Base-by-base conservation (phyloP, 2,113 vertebrate species). In the Columba janthina region DNA sequence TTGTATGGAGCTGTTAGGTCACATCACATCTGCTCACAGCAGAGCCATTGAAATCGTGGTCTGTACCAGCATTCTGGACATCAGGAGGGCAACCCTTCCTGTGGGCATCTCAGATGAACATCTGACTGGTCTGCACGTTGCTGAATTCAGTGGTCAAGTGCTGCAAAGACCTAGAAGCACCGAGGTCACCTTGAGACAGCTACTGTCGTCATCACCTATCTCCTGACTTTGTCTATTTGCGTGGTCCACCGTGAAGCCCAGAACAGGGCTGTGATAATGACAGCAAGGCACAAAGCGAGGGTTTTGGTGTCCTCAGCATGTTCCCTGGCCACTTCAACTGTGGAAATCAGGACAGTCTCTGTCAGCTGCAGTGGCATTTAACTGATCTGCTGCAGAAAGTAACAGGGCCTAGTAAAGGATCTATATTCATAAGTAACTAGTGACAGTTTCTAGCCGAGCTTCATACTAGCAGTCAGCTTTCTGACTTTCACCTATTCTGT, bases 271-370 rank as follows among this genome's bases (percentile, higher is more conserved):
- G 25, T 12, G 60, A 54, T 17, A 75, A 56, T 2, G 13, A 51
- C 15, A 66, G 4, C 29, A 48, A 54, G 22, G 44, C 36, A 26
- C 0, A 0, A 44, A 50, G 44, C 0, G 4, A 51, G 17, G 18
- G 21, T n/a, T 71, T 34, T 44, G 20, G 15, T 66, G 19, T 21
- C 24, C 32, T 62, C 46, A 67, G 31, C 31, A 19, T 0, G 2
- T 15, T 72, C 29, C 29, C 31, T 54, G 29, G 38, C 9, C 14
- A 12, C 22, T 32, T 66, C n/a, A 62, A 6, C 26, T 34, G 28
- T 36, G 73, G 65, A 64, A 22, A 32, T 38, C 12, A 56, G 69
- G 44, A 8, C 32, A 32, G 11, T 1, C 70, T 80, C 64, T 60
- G 13, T 29, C 38, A 70, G 5, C 36, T 32, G 22, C 18, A 31